phyloP scores from a whole-genome alignment of 2,888 invertebrate genomes.

The Biston stratarius region DNA sequence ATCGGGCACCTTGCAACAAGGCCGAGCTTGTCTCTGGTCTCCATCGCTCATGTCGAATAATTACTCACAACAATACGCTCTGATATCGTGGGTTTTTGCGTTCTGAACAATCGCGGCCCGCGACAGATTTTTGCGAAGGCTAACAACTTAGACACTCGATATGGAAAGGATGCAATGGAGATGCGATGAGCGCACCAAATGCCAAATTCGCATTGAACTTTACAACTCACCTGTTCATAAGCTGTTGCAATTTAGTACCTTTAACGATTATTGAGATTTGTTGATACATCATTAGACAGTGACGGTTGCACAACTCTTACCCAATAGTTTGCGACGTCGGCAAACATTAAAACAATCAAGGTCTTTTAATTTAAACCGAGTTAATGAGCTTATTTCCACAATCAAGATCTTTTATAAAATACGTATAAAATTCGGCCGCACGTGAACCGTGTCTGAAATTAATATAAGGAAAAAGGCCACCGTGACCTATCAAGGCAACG shows the following conservation, averaged over 20 bases:
- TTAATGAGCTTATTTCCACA: conserved; percentile 56
- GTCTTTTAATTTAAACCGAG: conserved; percentile 61
- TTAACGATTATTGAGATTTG: conserved; percentile 35
- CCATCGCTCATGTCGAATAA: conserved; percentile 69
- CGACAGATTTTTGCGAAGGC: conserved; percentile 75
- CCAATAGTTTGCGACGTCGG: conserved; percentile 53
- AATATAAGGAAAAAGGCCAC: conserved; percentile 52
- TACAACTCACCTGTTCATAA: conserved; percentile 53
- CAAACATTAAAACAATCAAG: conserved; percentile 63
- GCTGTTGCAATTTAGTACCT: conserved; percentile 45
- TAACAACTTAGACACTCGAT: conserved; percentile 61
- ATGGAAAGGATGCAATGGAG: conserved; percentile 76
- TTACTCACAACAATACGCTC: conserved; percentile 59
- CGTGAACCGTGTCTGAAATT: conserved; percentile 31
- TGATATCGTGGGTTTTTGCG: conserved; percentile 38
- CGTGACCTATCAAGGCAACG: conserved; percentile 60
- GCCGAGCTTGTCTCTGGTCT: conserved; percentile 70
- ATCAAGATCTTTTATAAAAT: conserved; percentile 31
- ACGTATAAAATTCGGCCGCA: conserved; percentile 28
- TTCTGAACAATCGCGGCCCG: conserved; percentile 56
- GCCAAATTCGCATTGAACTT: conserved; percentile 74
- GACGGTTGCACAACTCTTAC: conserved; percentile 63
- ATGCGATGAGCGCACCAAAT: conserved; percentile 69
- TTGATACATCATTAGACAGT: conserved; percentile 49
- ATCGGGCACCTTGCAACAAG: conserved; percentile 78